Evolutionary conservation across 2,888 invertebrate species (phyloP), one percentile per base, ranked within the genome.

Genomic region (Drosophila fungiperda): DNA sequence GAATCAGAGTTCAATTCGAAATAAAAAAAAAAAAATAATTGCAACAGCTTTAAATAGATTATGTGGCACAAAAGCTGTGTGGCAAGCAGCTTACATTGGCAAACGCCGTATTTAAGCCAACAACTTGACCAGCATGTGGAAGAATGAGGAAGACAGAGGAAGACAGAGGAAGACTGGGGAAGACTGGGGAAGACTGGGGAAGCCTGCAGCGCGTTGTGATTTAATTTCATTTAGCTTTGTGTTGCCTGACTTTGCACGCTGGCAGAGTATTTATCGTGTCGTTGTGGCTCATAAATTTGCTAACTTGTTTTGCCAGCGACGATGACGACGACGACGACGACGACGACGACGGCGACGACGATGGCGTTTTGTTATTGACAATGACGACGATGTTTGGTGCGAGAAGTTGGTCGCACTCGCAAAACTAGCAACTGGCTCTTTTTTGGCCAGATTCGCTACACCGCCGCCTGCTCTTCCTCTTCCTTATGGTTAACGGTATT

Each of bases 381-480:
- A 76, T 79, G 88, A 77, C 65, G 86, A 76, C 66, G 84, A 70
- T 79, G 72, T 85, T 83, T 79, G 70, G 74, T 69, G 9, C 49
- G 17, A 26, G 26, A 17, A 49, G 9, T 20, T 20, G 33, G 33
- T 15, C 20, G 33, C 8, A 52, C 20, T 52, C 8, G 20, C 12
- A 8, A 11, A 52, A 52, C n/a, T 15, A 32, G 20, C 45, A 23
- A 23, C 23, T 45, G 45, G 20, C 26, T 33, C 38, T 33, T 67
- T 65, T 55, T 55, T 62, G 64, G 58, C 55, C 63, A 52, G 33
- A 33, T 65, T 29, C 29, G 29, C 78, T 62, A 36, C 64, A 55
- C 55, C 32, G 48, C 53, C 50, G 60, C 38, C 20, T 23, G 1
- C 15, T 23, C 7, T 15, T 7, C 11, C 11, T n/a, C n/a, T 40